Evolutionary conservation across 1,140 invertebrate species (phyloP).

Genomic region (Calycopis cecrops): DNA sequence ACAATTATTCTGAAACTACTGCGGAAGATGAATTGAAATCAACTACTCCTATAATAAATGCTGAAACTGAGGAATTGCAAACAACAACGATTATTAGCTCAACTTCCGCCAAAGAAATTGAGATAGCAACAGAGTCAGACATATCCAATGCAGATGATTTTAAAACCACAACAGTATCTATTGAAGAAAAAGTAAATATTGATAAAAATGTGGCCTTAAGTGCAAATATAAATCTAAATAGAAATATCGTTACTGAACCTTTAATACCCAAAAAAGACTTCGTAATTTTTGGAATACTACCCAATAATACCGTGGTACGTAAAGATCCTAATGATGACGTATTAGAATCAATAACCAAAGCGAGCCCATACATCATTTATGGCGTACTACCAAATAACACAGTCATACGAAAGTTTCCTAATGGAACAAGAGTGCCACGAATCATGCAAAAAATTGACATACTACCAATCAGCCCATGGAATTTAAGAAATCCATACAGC

Average conservation of each 20-base stretch:
- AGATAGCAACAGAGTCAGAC: not conserved
- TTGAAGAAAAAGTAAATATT: not conserved
- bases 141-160: not conserved
- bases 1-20: no score
- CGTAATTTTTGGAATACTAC: conserved; percentile 82
- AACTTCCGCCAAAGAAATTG: not conserved
- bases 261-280: conserved; percentile 78
- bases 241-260: conserved; percentile 29
- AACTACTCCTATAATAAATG: conserved; percentile 30
- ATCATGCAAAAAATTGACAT: conserved; percentile 76
- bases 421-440: conserved; percentile 83
- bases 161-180: not conserved
- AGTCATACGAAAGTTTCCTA: conserved; percentile 83
- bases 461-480: conserved; percentile 75
- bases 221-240: not conserved
- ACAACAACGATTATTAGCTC: not conserved
- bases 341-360: conserved; percentile 79
- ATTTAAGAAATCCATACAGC: conserved; percentile 74
- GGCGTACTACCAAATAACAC: conserved; percentile 84
- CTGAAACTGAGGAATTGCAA: conserved; percentile 32
- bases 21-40: conserved; percentile 23
- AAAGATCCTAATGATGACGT: conserved; percentile 81
- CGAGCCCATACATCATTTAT: conserved; percentile 82
- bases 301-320: conserved; percentile 84
- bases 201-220: conserved; percentile 13